Base-by-base conservation (phyloP, 2,797 vertebrate genomes). In the Chrosomus eos region DNA sequence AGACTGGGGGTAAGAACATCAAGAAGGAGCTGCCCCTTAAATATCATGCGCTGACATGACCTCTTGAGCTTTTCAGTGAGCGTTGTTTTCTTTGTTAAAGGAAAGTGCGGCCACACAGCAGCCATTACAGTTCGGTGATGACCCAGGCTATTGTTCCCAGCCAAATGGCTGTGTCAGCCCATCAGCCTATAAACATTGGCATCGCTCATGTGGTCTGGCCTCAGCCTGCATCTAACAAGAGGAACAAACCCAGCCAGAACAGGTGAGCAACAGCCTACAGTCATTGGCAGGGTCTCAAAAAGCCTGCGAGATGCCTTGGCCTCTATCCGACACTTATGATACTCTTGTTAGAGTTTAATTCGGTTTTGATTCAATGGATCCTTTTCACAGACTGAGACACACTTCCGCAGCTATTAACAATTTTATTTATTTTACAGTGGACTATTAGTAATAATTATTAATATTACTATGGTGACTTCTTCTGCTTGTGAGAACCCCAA, bases 201-300 rank as follows among this genome's bases (percentile, higher is more conserved):
- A 96, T 99, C 72, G 97, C 98, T 90, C 98, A 98, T 6, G 97
- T 99, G 4, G 96, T 99, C 86, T 99, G 98, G 98, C 97, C 98
- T 82, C 98, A 98, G 91, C 96, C 94, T 88, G 92, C 95, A 71
- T 91, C 96, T 89, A 95, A 94, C 91, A 98, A 97, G 92, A 96
- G 97, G 93, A 97, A 96, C 92, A 96, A 97, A 90, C 94, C 96
- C 84, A 96, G 95, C 90, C 96, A 96, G 89, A 99, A 97, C 95
- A 97, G 96, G 97, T 96, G 51, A 87, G 94, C 91, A 5, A 48
- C 7, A 13, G 11, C 70, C 5, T 36, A 60, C 67, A 55, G 67
- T 13, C 23, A 45, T 67, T 53, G 73, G 60, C 64, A 45, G 7
- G 4, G 45, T 43, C 71, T 58, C 36, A 51, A 31, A 64, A 55